Evolutionary conservation across 2,113 vertebrate species (phyloP).

Genomic region (Todiramphus saurophagus): DNA sequence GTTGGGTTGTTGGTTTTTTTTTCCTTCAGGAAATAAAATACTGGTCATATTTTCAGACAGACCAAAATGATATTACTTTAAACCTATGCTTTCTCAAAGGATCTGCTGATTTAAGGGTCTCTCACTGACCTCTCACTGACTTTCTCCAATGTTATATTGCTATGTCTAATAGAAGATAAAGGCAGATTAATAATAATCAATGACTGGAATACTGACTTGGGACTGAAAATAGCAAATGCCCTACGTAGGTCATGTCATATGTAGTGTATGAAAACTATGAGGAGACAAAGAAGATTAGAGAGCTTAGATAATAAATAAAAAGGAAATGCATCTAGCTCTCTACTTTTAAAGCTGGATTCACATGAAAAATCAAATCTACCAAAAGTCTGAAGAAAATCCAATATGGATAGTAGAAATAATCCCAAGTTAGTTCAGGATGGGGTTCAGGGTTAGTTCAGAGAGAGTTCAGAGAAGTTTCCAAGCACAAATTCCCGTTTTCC

Average conservation of each 20-base stretch:
- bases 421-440: not conserved
- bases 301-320: conserved; percentile 14
- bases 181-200: conserved; percentile 25
- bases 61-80: not conserved
- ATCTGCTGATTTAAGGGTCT: conserved; percentile 10
- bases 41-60: not conserved
- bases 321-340: not conserved
- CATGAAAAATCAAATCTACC: not conserved
- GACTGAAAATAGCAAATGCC: conserved; percentile 10
- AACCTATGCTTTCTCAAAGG: not conserved
- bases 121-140: conserved; percentile 16
- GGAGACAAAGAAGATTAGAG: conserved; percentile 40
- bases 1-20: not conserved
- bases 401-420: conserved; percentile 3
- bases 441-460: conserved; percentile 23
- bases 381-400: not conserved
- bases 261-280: not conserved
- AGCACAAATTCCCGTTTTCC: not conserved
- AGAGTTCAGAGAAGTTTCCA: conserved; percentile 1
- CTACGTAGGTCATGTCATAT: not conserved
- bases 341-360: conserved; percentile 1
- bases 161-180: conserved; percentile 41
- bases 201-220: not conserved
- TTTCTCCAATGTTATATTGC: not conserved
- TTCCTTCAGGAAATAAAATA: conserved; percentile 14